Evolutionary conservation across 2,113 vertebrate species (phyloP), one percentile per base, ranked within the genome.

Genomic region (Okapia johnstoni): DNA sequence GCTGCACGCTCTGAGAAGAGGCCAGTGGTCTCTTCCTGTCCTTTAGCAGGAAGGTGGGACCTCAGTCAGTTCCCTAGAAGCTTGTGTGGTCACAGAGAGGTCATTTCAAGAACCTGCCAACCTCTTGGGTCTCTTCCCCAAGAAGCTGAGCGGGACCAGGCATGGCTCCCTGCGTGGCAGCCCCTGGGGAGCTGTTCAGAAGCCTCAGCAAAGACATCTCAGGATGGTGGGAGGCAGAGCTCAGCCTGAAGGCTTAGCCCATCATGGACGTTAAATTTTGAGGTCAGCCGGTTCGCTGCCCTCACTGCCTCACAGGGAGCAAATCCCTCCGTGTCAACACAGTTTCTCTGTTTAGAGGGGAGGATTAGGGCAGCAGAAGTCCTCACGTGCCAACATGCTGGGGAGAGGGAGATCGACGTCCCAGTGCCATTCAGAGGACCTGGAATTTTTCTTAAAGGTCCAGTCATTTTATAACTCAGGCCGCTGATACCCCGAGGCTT

Each of bases 271-370:
- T 86, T 92, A 90, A 95, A 54, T 50, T 87, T 36, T 25, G 54
- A 98, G 57, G 23, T 21, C 86, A 93, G 80, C 81, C 7, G 14
- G 52, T 33, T 52, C 66, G 17, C 88, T 50, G 73, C 8, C 46
- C 19, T 25, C 55, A 9, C 9, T 54, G 33, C 7, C 76, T 76
- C 76, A n/a, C 12, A 0, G 1, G 80, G 55, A 90, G 6, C 87
- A 97, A 97, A 95, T 97, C 91, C 92, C 63, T 61, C 84, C 77
- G 23, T 60, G 85, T 87, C 96, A 46, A 70, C 90, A 85, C 85
- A 46, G 21, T 33, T 93, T 94, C n/a, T 66, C 2, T 0, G 66
- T 94, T 96, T 25, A 97, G 6, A 80, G 92, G 63, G 33, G 36
- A 96, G 66, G 61, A 83, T 66, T 94, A 93, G 84, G 50, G 88